Evolutionary conservation across 2,113 vertebrate species (phyloP), one percentile per base, ranked within the genome.

Genomic region (Notiomystis cincta): DNA sequence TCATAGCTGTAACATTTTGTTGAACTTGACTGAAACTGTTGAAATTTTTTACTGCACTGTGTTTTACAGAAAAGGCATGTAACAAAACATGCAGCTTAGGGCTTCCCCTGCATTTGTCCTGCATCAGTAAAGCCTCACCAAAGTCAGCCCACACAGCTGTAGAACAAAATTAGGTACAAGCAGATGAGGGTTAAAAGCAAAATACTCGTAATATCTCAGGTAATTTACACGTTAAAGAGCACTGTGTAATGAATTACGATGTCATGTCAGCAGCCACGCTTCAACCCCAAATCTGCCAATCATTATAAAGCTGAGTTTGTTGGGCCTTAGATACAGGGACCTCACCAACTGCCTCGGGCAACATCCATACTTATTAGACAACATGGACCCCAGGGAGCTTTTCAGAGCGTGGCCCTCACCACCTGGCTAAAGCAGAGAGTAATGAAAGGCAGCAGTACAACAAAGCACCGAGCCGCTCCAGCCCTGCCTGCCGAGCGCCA

Each of bases 331-430:
- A 96, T 94, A 93, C 88, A 93, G 73, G 95, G 95, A 94, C 90
- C 94, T 86, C 93, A 87, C 95, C 97, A 94, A 91, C 40, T 47
- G 97, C 98, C 97, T 91, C 72, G 4, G 97, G 98, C 98, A 95
- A 89, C 91, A 94, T 97, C 95, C 96, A 96, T 96, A 91, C 97
- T 97, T 96, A 96, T 96, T 96, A 96, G 97, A 85, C 96, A 97
- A 94, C 91, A 88, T 5, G 90, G 93, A 22, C 80, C 83, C 96
- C 77, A 76, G 79, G 94, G 92, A 94, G 91, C 84, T 93, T 92
- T 96, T 95, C 94, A 31, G 95, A 91, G 71, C 80, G 11, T 62
- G 57, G 86, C 93, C 91, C 77, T 83, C 75, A 33, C 95, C 97
- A 95, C 97, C 97, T 95, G 95, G 94, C 94, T 64, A 28, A 83